Evolutionary conservation across 2,113 vertebrate genomes (phyloP).

Genomic region (Rhizomys pruinosus): DNA sequence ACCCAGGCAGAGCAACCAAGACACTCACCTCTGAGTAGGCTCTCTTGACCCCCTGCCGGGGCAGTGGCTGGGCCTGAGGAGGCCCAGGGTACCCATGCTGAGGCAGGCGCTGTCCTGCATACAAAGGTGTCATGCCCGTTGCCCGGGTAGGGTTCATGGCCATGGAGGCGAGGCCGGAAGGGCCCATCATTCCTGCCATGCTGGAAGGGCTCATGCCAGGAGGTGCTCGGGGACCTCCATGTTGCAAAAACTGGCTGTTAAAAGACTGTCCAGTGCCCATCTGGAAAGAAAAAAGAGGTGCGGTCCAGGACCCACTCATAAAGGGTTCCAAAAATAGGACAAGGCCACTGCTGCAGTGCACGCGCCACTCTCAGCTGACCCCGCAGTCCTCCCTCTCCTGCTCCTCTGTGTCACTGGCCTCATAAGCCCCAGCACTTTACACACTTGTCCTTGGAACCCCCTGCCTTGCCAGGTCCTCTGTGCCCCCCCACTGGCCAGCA

Average conservation of each 20-base stretch:
- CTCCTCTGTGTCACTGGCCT: background rate
- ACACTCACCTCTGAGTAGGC: constrained; percentile 91
- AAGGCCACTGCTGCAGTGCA: background rate
- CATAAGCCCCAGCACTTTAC: background rate
- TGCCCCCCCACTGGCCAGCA: background rate
- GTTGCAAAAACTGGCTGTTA: constrained; percentile 94
- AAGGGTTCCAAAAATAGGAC: background rate
- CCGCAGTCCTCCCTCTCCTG: background rate
- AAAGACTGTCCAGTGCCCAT: constrained; percentile 93
- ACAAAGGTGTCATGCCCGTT: constrained; percentile 85
- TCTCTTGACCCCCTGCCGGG: constrained; percentile 92
- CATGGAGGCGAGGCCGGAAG: constrained; percentile 87
- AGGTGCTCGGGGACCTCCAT: constrained; percentile 90
- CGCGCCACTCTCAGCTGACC: background rate
- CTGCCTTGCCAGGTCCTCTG: background rate
- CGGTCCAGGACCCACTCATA: background rate
- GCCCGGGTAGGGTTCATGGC: constrained; percentile 89
- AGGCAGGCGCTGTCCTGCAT: constrained; percentile 90
- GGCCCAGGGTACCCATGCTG: constrained; percentile 90
- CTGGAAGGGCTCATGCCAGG: constrained; percentile 80
- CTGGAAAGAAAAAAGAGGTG: constrained; percentile 79
- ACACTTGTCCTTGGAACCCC: background rate
- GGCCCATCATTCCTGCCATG: constrained; percentile 84
- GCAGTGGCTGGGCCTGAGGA: constrained; percentile 87
- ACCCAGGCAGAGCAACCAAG: background rate